Base-by-base conservation (phyloP, 1,140 invertebrate genomes). In the Contarinia nasturtii region DNA sequence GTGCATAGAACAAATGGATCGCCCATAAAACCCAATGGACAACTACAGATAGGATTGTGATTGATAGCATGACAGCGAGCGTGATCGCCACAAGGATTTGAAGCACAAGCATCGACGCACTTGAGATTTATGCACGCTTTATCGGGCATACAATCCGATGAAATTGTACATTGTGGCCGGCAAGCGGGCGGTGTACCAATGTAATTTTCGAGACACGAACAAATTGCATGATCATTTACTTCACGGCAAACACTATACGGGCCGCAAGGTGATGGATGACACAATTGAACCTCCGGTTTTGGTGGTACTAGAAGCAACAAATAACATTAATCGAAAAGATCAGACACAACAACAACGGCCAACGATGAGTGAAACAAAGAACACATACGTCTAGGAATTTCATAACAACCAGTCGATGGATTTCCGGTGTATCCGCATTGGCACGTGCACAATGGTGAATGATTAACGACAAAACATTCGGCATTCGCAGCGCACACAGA, bases 401-500 rank as follows among this genome's bases (percentile, higher is more conserved):
- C 57, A 49, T 62, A 67, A 56, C 79, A 82, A 50, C 67, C 72
- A 44, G 69, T 64, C 55, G 80, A 77, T 12, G 83, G 77, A 64
- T 86, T 77, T 52, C 83, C 84, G 49, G 74, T 77, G 51, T 72
- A 83, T 40, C 79, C 77, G 14, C 66, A 55, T 20, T 74, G 67
- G 58, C 82, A 86, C 44, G 71, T 73, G 56, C 83, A 88, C 40
- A 77, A 76, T 22, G 84, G 79, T 3, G 76, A 69, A 61, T 86
- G 82, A 57, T 83, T 83, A 2, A 75, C 68, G 1, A 84, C 79
- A 54, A 71, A 68, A 57, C 83, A 86, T 47, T 79, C 64, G 2
- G 83, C 80, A 58, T 80, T 79, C 18, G 71, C 60, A 15, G 80
- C 83, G 61, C 85, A 88, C 8, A 76, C 73, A 46, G 77, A 78